Evolutionary conservation across 2,888 invertebrate species (phyloP).

Genomic region (Phalera bucephala): DNA sequence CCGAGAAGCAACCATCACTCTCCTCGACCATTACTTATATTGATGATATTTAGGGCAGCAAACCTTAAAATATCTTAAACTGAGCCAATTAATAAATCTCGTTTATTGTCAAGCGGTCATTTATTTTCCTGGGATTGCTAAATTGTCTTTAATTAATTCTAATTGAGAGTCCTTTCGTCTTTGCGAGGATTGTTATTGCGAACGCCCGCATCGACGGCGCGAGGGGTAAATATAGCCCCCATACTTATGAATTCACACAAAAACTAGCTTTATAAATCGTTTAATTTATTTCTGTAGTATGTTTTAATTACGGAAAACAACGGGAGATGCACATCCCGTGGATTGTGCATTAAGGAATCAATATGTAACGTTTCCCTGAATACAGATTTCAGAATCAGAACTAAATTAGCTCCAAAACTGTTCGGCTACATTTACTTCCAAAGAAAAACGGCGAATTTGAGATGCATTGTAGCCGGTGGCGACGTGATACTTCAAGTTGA

Average conservation of each 20-base stretch:
- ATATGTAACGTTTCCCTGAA: constrained; percentile 54
- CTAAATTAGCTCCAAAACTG: constrained; percentile 50
- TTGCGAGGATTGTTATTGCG: constrained; percentile 69
- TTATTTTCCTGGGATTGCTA: constrained; percentile 75
- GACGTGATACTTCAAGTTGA: constrained; percentile 57
- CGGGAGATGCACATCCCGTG: constrained; percentile 48
- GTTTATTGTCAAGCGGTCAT: constrained; percentile 70
- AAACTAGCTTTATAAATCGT: constrained; percentile 42
- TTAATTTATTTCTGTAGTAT: constrained; percentile 38
- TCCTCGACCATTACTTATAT: too few species aligned
- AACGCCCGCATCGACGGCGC: constrained; percentile 68
- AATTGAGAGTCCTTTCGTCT: constrained; percentile 74
- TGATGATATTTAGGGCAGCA: too few species aligned
- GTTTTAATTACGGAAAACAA: constrained; percentile 44
- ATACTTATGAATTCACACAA: constrained; percentile 62
- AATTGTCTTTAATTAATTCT: constrained; percentile 82
- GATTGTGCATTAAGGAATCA: constrained; percentile 39
- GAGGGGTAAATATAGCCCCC: constrained; percentile 59
- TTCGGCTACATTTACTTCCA: constrained; percentile 60
- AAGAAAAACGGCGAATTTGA: constrained; percentile 51
- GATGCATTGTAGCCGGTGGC: constrained; percentile 36
- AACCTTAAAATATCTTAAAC: constrained; percentile 5
- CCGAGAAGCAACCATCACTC: too few species aligned
- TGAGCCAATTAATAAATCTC: constrained; percentile 65
- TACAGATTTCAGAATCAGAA: constrained; percentile 44